Evolutionary conservation across 2,888 invertebrate genomes (phyloP), one percentile per base, ranked within the genome.

Genomic region (Thyatira batis): DNA sequence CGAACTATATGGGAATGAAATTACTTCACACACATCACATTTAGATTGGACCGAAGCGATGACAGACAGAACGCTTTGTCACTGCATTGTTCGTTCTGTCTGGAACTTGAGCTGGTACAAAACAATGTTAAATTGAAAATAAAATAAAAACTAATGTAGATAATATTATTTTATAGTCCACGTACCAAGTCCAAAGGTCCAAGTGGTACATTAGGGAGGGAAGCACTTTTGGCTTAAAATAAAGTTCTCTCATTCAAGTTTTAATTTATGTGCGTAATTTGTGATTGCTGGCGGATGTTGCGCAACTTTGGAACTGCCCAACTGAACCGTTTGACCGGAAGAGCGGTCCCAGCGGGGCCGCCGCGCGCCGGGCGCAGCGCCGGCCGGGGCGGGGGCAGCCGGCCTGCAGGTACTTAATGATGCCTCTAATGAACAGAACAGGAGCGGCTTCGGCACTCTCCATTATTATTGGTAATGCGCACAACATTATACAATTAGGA

Each of bases 311-410:
- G 80, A 78, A 80, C 73, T 76, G 75, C 69, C 77, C 69, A 78
- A 69, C 63, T 71, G 63, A 80, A 85, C 69, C 76, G 78, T 75
- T 78, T 79, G 83, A 80, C 82, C 86, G 88, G 89, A 89, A 87
- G 82, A 69, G 58, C 65, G 69, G 67, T 67, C 71, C 72, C 71
- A 69, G 63, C 60, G 67, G n/a, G n/a, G n/a, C n/a, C n/a, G n/a
- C n/a, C n/a, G n/a, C n/a, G n/a, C n/a, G n/a, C n/a, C n/a, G n/a
- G n/a, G n/a, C n/a, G n/a, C n/a, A n/a, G n/a, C n/a, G n/a, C n/a
- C 65, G 69, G 67, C 67, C 71, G 71, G 71, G 69, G 63, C 60
- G 67, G 69, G 52, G 57, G 54, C 58, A 55, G 55, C 54, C 51
- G 62, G 55, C 55, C 53, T 50, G 51, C 69, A 71, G 71, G 68